Evolutionary conservation across 2,888 invertebrate genomes (phyloP), one percentile per base, ranked within the genome.

Genomic region (Pemphredon lugubris): DNA sequence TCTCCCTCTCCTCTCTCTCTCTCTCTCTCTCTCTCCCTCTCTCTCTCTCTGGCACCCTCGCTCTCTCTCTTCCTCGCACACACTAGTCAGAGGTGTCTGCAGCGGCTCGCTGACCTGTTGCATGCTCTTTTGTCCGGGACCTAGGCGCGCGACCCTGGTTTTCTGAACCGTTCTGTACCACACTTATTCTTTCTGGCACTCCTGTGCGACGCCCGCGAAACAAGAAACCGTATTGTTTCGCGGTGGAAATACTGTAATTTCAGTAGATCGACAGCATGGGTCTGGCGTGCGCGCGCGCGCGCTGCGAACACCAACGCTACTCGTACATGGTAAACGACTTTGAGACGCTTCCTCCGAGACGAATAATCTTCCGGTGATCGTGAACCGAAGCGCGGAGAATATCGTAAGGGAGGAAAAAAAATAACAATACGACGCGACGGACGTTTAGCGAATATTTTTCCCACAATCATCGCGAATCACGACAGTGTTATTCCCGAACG

Each of bases 191-290:
- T 83, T 75, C 82, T 73, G 71, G 60, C 73, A 71, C 77, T 79
- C 75, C 59, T 74, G 69, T 73, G 77, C 82, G 77, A 75, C 75
- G 68, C 63, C 72, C 75, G 76, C 72, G 84, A 86, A 84, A 86
- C 83, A 83, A 85, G 84, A 85, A 85, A 86, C 83, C 76, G 79
- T 82, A 85, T 86, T 85, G 85, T 84, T 81, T 45, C 78, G 61
- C 75, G 63, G 51, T 63, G 58, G 50, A 75, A 73, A 80, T 78
- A 74, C 81, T 84, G 83, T 83, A 84, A 83, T 84, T 83, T 84
- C 83, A 83, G 84, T 78, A 83, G 79, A 77, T 76, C 71, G 71
- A 68, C 75, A 63, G 54, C 45, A 32, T 30, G 16, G 39, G 32
- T 34, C n/a, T n/a, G 34, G 26, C 7, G 13, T 16, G 40, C 11